Base-by-base conservation (phyloP, 2,113 vertebrate genomes). In the Mirza zaza region DNA sequence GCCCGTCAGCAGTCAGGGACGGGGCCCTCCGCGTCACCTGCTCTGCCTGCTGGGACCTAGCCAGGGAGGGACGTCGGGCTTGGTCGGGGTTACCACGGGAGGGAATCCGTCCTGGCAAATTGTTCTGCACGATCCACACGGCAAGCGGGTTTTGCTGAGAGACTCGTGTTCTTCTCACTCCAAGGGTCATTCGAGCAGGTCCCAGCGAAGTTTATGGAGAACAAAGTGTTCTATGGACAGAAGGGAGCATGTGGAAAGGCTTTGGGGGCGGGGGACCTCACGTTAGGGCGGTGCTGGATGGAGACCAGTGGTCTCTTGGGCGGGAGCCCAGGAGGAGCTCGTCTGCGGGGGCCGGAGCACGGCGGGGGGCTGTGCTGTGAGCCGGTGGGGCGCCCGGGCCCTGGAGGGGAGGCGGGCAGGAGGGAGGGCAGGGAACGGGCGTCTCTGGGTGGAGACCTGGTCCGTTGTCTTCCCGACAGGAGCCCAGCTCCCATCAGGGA, bases 321-420 rank as follows among this genome's bases (percentile, higher is more conserved):
- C 48, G 20, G 12, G 55, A 5, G n/a, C 6, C 52, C 32, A 0
- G 6, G 9, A 23, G 36, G 21, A 29, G 3, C 29, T 20, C 0
- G 0, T 48, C 15, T 14, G 1, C 17, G 6, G 13, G 25, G 23
- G 45, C 2, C 0, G 4, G 45, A 12, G 23, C 0, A 29, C 1
- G 52, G n/a, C 1, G 1, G 36, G 5, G 1, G 48, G 25, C 3
- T 18, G 6, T 4, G 27, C 76, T 34, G 32, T 20, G 18, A 34
- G 17, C 73, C 6, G 15, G n/a, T n/a, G 48, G 34, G 11, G 52
- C 11, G 55, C 17, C 14, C 3, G 20, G 20, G 15, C 20, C 6
- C 18, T 2, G 0, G 11, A 29, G 20, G 11, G 52, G 61, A 36
- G 25, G 34, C 0, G 8, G 21, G 50, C 0, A 1, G 42, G 42